Conservation (phyloP, 1,140 invertebrate genomes). For the Sesamia nonagrioides region DNA sequence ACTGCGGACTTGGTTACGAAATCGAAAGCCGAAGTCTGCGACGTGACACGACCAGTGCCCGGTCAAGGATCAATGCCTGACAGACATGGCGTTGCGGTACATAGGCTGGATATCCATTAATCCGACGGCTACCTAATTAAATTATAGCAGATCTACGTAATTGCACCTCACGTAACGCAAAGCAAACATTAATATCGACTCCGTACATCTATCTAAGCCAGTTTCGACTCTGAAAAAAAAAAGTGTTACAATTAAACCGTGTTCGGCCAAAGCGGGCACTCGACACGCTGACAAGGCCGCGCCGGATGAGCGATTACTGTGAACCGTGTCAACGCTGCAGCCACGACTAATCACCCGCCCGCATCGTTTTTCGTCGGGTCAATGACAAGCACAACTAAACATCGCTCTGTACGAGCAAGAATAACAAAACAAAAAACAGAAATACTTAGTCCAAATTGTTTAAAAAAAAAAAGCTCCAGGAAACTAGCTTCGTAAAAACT, state of each 20-base stretch:
- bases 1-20: constrained; percentile 74
- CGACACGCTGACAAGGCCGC: constrained; percentile 69
- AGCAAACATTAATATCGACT: too few relatives aligned
- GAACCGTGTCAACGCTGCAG: constrained; percentile 79
- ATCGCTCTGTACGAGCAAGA: not conserved
- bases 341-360: constrained; percentile 72
- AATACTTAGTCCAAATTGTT: not conserved
- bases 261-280: constrained; percentile 26
- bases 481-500: not conserved
- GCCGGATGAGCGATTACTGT: constrained; percentile 79
- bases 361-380: constrained; percentile 70
- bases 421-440: constrained; percentile 16
- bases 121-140: not conserved
- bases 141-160: not conserved
- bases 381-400: constrained; percentile 75
- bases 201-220: not conserved
- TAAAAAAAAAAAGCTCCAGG: not conserved
- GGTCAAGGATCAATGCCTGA: constrained; percentile 74
- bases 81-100: not conserved
- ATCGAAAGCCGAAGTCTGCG: constrained; percentile 72
- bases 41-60: constrained; percentile 70
- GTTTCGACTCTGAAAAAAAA: not conserved
- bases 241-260: constrained; percentile 4
- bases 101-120: not conserved
- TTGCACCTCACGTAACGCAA: too few relatives aligned